These are phyloP conservation scores for Heliconius charithonia DNA, from an alignment of 2,888 invertebrate species.

Conservation along the genomic window DNA sequence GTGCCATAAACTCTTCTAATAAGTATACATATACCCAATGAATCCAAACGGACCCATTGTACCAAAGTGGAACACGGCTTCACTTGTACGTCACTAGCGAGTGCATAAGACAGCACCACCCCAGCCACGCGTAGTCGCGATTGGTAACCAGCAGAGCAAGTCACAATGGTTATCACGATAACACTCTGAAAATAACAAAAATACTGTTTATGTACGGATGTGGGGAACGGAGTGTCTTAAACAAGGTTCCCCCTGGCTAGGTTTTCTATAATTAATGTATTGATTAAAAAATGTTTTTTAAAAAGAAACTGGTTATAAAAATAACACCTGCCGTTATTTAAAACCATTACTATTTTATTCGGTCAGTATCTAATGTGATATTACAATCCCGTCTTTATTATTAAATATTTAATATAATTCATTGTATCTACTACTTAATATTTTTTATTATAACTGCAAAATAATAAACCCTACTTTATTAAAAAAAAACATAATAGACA, in stretches of 20 bases:
- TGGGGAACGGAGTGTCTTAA: too few species aligned
- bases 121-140: slow-evolving; percentile 64
- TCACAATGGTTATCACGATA: slow-evolving; percentile 58
- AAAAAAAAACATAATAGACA: neutral
- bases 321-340: neutral
- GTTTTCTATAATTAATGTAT: too few species aligned
- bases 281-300: too few species aligned
- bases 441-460: neutral
- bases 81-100: slow-evolving; percentile 51
- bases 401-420: neutral
- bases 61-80: slow-evolving; percentile 55
- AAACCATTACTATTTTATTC: neutral
- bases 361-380: neutral
- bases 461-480: neutral
- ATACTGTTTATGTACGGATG: too few species aligned
- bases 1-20: too few species aligned
- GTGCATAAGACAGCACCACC: slow-evolving; percentile 60
- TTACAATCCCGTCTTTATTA: neutral
- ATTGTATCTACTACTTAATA: too few species aligned
- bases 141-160: slow-evolving; percentile 71
- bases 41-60: slow-evolving; percentile 64
- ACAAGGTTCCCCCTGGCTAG: too few species aligned
- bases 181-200: slow-evolving; percentile 62
- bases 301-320: neutral
- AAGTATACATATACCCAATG: too few species aligned